Evolutionary conservation across 1,140 invertebrate genomes (phyloP).

Genomic region (Saxidomus purpurata): DNA sequence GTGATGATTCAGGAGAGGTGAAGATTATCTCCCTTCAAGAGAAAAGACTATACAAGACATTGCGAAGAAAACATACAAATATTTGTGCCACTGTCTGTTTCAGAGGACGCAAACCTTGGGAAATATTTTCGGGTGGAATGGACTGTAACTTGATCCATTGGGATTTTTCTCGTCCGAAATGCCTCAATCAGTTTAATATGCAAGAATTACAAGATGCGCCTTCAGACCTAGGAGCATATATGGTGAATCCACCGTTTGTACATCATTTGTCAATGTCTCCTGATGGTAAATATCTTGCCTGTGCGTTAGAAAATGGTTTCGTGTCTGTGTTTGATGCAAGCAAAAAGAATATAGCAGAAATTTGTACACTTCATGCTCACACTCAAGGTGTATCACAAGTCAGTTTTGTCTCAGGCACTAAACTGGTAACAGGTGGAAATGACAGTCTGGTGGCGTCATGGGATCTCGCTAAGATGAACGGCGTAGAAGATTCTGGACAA

Average conservation of each 20-base stretch:
- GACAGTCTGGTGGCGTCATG: constrained; percentile 79
- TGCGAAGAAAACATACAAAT: constrained; percentile 83
- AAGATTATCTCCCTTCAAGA: constrained; percentile 80
- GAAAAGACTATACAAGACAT: constrained; percentile 81
- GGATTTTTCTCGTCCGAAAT: constrained; percentile 82
- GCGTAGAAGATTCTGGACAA: constrained; percentile 34
- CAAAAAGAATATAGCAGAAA: constrained; percentile 75
- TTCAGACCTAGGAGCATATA: constrained; percentile 74
- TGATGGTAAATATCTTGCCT: constrained; percentile 78
- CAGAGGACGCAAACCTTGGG: constrained; percentile 78
- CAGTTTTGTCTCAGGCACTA: constrained; percentile 74
- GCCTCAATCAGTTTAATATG: constrained; percentile 82
- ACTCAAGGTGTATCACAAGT: constrained; percentile 83
- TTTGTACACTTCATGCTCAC: constrained; percentile 80
- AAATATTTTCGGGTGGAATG: constrained; percentile 81
- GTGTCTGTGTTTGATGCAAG: constrained; percentile 79
- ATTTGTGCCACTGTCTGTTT: constrained; percentile 83
- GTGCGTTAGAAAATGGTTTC: constrained; percentile 82
- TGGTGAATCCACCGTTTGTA: constrained; percentile 84
- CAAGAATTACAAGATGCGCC: constrained; percentile 80
- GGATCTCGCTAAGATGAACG: constrained; percentile 78
- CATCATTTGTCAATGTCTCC: constrained; percentile 78
- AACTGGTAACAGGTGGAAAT: constrained; percentile 82
- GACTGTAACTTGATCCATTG: constrained; percentile 84
- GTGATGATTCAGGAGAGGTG: constrained; percentile 83